phyloP scores from a whole-genome alignment of 1,140 invertebrate genomes.

The Heliconius nattereri region DNA sequence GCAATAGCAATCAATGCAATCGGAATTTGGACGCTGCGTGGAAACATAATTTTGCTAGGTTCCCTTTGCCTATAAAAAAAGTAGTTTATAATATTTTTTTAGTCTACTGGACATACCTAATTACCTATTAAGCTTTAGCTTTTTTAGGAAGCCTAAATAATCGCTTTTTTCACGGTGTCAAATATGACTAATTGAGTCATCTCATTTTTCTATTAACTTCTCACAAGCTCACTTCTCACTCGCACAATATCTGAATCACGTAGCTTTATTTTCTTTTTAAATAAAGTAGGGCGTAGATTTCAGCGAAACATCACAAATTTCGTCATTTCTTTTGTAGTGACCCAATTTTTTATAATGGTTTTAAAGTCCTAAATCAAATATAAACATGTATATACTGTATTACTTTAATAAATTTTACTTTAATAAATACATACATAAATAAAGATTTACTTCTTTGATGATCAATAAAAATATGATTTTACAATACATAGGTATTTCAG shows the following conservation, averaged over 20 bases:
- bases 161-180: background rate
- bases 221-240: no score
- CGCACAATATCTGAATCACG: constrained; percentile 4
- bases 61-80: no score
- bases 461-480: no score
- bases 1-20: no score
- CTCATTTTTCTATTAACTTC: background rate
- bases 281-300: constrained; percentile 23
- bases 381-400: background rate
- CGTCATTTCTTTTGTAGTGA: constrained; percentile 43
- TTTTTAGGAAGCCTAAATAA: background rate
- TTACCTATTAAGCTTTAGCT: background rate
- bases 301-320: constrained; percentile 25
- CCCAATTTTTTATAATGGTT: constrained; percentile 46
- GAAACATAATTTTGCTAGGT: no score
- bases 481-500: no score
- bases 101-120: no score
- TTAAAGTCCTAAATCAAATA: background rate
- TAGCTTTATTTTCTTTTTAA: constrained; percentile 17
- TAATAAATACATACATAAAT: no score
- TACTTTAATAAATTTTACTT: background rate
- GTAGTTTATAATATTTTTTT: no score
- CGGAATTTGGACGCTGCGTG: no score
- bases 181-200: background rate
- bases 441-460: background rate